Evolutionary conservation across 1,140 invertebrate species (phyloP).

Genomic region (Schlechtendalia chinensis): DNA sequence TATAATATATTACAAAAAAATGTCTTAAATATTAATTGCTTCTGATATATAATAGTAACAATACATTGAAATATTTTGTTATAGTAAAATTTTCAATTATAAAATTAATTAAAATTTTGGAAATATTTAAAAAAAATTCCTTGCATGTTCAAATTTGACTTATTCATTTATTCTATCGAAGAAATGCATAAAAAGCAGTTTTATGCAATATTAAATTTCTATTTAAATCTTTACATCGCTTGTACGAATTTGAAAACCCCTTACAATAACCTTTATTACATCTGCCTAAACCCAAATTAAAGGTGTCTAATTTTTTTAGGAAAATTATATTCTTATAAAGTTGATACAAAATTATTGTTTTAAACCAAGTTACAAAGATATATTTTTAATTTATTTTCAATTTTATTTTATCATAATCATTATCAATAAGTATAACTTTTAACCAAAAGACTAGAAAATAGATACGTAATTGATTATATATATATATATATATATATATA

Average conservation of each 20-base stretch:
- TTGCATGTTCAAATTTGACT: neutral
- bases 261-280: neutral
- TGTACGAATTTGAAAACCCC: constrained; percentile 9
- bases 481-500: neutral
- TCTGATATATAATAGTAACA: too few species aligned
- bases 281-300: neutral
- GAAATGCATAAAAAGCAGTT: constrained; percentile 2
- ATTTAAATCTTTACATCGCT: constrained; percentile 7
- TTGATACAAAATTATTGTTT: constrained; percentile 11
- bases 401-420: neutral
- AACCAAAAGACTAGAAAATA: too few species aligned
- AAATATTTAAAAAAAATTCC: too few species aligned
- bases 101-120: too few species aligned
- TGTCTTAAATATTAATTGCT: too few species aligned
- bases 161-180: neutral
- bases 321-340: constrained; percentile 9
- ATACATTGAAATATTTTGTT: too few species aligned
- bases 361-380: neutral
- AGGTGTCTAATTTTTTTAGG: neutral
- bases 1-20: too few species aligned
- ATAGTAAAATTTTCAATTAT: too few species aligned
- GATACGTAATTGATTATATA: neutral
- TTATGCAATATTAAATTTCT: constrained; percentile 28
- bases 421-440: too few species aligned
- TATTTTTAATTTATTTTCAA: neutral